These are phyloP conservation scores for Drosophila parvula DNA, from an alignment of 1,140 invertebrate species.

Conservation along the genomic window DNA sequence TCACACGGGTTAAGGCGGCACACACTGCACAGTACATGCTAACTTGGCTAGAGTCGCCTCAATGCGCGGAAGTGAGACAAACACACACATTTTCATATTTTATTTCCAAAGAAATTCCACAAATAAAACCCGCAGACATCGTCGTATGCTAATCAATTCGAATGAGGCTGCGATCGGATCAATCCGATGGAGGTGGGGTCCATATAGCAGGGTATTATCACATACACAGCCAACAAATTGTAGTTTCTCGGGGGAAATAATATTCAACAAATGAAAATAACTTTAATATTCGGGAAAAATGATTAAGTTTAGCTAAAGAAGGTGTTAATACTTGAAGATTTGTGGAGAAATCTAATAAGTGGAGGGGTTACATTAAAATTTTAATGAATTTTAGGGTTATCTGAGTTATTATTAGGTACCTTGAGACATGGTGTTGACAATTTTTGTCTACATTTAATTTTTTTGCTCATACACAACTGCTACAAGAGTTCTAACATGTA, in stretches of 20 bases:
- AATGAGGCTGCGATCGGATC: constrained; percentile 42
- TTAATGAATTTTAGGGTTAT: neutral
- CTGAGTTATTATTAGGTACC: neutral
- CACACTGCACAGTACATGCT: too few relatives aligned
- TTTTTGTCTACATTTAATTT: too few relatives aligned
- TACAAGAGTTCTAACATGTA: too few relatives aligned
- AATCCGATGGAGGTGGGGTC: constrained; percentile 10
- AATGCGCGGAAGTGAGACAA: constrained; percentile 22
- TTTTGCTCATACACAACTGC: too few relatives aligned
- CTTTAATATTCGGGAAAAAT: neutral
- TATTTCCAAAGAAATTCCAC: constrained; percentile 30
- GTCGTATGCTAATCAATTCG: constrained; percentile 62
- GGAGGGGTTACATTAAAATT: too few relatives aligned
- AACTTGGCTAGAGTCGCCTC: neutral
- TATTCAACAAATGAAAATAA: neutral
- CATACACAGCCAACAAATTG: neutral
- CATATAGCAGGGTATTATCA: neutral
- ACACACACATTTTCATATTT: constrained; percentile 16
- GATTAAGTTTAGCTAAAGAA: neutral
- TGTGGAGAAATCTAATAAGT: neutral
- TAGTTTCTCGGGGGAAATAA: neutral
- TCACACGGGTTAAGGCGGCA: constrained; percentile 23
- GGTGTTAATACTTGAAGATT: neutral
- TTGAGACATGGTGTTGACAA: too few relatives aligned
- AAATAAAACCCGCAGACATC: constrained; percentile 14